A percentile compares a stretch with the other conserved stretches of the same genome.
Conservation (phyloP, 2,797 vertebrate genomes). For the Darevskia mixta region DNA sequence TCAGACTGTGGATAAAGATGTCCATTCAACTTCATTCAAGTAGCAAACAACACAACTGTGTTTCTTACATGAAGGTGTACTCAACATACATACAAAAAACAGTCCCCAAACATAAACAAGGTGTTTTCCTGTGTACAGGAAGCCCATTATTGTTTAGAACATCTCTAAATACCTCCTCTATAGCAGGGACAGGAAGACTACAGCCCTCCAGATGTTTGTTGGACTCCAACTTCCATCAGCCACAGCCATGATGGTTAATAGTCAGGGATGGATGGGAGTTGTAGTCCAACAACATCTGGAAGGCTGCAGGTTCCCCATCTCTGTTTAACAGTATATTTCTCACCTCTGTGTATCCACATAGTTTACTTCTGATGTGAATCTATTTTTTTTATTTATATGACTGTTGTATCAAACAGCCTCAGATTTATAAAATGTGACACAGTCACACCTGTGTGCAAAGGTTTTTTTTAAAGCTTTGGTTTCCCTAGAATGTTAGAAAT, state of each 20-base stretch:
- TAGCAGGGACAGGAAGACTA: background rate
- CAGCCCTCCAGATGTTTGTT: too few relatives aligned
- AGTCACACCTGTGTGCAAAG: fast-evolving
- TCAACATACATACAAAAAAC: background rate
- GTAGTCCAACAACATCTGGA: too few relatives aligned
- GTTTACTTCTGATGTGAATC: background rate
- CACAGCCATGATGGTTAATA: too few relatives aligned
- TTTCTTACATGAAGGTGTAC: constrained; percentile 24
- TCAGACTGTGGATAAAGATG: constrained; percentile 85
- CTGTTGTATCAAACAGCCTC: background rate
- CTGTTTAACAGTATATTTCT: background rate
- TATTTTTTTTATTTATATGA: background rate
- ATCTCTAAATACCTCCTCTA: background rate
- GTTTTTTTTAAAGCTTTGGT: background rate
- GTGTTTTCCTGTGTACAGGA: background rate
- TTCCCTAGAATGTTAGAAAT: background rate
- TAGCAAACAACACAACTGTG: background rate
- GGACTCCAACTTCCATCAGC: too few relatives aligned
- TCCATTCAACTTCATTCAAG: constrained; percentile 38
- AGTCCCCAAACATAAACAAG: background rate
- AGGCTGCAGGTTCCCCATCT: too few relatives aligned
- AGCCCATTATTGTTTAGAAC: background rate
- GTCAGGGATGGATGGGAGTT: too few relatives aligned
- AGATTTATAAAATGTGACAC: background rate
- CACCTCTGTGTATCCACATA: background rate